These are phyloP conservation scores for Pteronotus mesoamericanus DNA, from an alignment of 2,797 vertebrate genomes.

Conservation along the genomic window DNA sequence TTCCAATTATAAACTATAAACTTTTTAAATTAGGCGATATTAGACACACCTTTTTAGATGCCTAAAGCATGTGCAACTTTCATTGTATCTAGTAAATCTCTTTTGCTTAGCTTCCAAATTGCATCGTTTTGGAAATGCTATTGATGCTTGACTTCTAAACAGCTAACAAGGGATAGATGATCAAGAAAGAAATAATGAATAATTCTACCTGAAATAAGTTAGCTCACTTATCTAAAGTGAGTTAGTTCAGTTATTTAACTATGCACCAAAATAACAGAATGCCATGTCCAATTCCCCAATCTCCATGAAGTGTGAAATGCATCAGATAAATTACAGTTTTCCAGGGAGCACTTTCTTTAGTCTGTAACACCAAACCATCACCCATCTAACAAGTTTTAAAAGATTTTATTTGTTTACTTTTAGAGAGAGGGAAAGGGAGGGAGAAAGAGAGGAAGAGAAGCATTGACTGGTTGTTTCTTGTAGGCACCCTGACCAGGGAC, in stretches of 20 bases:
- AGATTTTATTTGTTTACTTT: neutral
- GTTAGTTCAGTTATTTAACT: neutral
- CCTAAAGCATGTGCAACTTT: conserved; percentile 60
- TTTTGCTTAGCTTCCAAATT: conserved; percentile 67
- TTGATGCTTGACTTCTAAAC: conserved; percentile 54
- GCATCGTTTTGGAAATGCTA: conserved; percentile 40
- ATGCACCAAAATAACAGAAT: neutral
- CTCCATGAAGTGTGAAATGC: neutral
- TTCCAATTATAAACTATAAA: conserved; percentile 77
- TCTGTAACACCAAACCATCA: neutral
- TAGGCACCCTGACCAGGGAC: neutral
- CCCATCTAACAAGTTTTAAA: neutral
- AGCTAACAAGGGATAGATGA: conserved; percentile 39
- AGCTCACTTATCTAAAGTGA: neutral
- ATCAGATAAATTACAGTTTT: neutral
- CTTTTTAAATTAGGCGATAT: conserved; percentile 76
- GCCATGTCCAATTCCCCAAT: neutral
- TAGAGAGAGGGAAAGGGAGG: neutral
- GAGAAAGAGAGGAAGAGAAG: neutral
- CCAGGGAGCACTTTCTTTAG: neutral
- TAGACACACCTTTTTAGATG: conserved; percentile 63
- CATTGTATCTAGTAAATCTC: conserved; percentile 66
- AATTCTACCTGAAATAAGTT: conserved; percentile 18
- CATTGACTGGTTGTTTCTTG: neutral
- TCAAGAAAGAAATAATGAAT: neutral